phyloP scores from a whole-genome alignment of 2,888 invertebrate species.

The Melieria omissa region DNA sequence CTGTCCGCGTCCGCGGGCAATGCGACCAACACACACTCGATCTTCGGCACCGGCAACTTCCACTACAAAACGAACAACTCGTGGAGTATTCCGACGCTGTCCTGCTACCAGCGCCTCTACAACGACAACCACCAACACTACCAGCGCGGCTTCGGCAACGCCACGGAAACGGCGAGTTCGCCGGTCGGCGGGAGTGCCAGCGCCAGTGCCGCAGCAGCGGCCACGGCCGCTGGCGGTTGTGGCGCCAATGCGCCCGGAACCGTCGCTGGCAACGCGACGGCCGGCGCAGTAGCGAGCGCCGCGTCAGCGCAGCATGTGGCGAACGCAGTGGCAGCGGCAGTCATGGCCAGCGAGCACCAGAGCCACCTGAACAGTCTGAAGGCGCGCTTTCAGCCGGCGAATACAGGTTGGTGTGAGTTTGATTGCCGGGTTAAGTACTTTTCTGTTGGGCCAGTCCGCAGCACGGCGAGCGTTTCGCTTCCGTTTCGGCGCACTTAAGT shows the following conservation, averaged over 20 bases:
- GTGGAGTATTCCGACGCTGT: slow-evolving; percentile 63
- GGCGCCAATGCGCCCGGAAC: slow-evolving; percentile 22
- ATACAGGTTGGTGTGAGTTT: slow-evolving; percentile 53
- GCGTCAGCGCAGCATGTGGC: slow-evolving; percentile 59
- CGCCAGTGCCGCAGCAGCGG: slow-evolving; percentile 30
- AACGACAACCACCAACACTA: slow-evolving; percentile 61
- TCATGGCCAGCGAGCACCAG: slow-evolving; percentile 58
- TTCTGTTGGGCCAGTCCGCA: slow-evolving; percentile 28
- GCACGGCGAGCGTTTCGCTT: slow-evolving; percentile 15
- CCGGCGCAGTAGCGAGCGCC: slow-evolving; percentile 33
- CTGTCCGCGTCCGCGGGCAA: slow-evolving; percentile 47
- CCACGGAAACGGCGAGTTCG: slow-evolving; percentile 38
- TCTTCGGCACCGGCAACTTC: slow-evolving; percentile 64
- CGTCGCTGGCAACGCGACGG: slow-evolving; percentile 30
- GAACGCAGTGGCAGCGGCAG: slow-evolving; percentile 58
- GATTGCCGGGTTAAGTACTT: background rate
- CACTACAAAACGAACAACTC: slow-evolving; percentile 66
- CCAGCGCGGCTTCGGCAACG: slow-evolving; percentile 57
- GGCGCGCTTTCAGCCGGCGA: slow-evolving; percentile 55
- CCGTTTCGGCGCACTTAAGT: slow-evolving; percentile 37
- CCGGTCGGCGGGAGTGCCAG: slow-evolving; percentile 43
- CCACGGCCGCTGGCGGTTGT: background rate
- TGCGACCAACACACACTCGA: slow-evolving; percentile 61
- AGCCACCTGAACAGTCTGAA: slow-evolving; percentile 57
- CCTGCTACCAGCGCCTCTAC: slow-evolving; percentile 64